Conservation (phyloP, 2,888 invertebrate genomes). For the Rhaphigaster nebulosa region DNA sequence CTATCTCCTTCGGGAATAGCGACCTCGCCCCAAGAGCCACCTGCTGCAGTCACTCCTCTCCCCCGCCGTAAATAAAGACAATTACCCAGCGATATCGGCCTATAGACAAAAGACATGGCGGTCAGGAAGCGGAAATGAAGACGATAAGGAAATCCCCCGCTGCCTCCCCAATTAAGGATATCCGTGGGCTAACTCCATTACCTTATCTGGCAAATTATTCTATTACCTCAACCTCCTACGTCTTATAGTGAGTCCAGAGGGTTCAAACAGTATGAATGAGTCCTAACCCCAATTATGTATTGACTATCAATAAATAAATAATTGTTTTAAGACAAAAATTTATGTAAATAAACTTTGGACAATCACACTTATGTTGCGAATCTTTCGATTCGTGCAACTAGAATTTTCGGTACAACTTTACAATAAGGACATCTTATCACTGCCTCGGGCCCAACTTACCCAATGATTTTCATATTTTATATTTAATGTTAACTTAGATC, state of each 20-base stretch:
- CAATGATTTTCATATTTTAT: too few species aligned
- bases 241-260: background rate
- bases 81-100: conserved; percentile 42
- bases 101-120: conserved; percentile 47
- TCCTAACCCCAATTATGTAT: background rate
- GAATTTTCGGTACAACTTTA: too few species aligned
- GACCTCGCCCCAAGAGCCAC: background rate
- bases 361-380: too few species aligned
- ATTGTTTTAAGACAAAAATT: background rate
- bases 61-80: conserved; percentile 37
- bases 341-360: too few species aligned
- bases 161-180: conserved; percentile 44
- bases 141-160: conserved; percentile 51
- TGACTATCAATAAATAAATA: background rate
- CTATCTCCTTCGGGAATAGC: background rate
- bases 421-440: too few species aligned
- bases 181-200: conserved; percentile 50
- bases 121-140: conserved; percentile 51
- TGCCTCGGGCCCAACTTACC: too few species aligned
- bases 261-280: background rate
- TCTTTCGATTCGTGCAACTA: too few species aligned
- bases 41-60: conserved; percentile 2
- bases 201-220: conserved; percentile 51
- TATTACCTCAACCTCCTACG: background rate
- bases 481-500: too few species aligned